Evolutionary conservation across 2,797 vertebrate species (phyloP), one percentile per base, ranked within the genome.

Genomic region (Poeciliopsis turneri): DNA sequence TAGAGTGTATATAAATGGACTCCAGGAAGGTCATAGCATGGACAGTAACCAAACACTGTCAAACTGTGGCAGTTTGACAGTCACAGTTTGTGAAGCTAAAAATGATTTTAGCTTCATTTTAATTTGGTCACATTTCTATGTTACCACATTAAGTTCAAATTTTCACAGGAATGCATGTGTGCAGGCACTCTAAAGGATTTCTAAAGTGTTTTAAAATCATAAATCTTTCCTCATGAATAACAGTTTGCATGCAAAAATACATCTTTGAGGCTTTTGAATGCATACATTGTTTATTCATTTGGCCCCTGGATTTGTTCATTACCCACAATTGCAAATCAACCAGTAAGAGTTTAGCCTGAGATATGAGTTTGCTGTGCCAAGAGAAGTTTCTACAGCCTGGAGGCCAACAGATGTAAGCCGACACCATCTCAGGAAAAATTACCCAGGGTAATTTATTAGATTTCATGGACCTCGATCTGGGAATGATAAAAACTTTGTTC

Each of bases 391-490:
- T 59, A 36, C 7, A 46, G 61, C 77, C 41, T 41, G 57, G 41
- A 70, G 39, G n/a, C 45, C 46, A 28, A 57, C 20, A 78, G 6
- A 74, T 64, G 36, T 75, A 30, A 75, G 16, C 3, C 49, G 10
- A 80, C 33, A 69, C 47, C 18, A 49, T 30, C 45, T 51, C 13
- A 75, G 11, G 33, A 51, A 36, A 53, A 39, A 74, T 53, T 39
- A 70, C 68, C 12, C 41, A 1, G 68, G 41, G 43, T 76, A 30
- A 51, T 78, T 74, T 73, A 78, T 76, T 36, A 57, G 46, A 78
- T 51, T 41, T 72, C 3, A 59, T 36, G 7, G 28, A 36, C 1
- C 61, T 39, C 6, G 23, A n/a, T 43, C 8, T 59, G 0, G 25
- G 30, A 25, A 36, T 16, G 5, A 59, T 10, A 30, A 47, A 51